A percentile compares a stretch with the other conserved stretches of the same genome.
Conservation (phyloP, 2,888 invertebrate species). For the Rotaria macrura region DNA sequence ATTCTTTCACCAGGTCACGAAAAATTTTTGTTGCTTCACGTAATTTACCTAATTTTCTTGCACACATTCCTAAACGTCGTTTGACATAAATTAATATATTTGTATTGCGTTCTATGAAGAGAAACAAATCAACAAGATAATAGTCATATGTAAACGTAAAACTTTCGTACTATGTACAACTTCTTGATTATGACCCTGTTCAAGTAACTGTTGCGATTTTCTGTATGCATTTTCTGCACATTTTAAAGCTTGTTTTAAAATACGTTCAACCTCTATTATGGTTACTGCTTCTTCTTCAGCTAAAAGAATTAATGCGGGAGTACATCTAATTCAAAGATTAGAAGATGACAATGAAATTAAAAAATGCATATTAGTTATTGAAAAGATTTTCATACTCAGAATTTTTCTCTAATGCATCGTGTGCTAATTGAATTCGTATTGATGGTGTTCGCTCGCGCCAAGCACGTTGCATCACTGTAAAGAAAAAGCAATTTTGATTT, state of each 20-base stretch:
- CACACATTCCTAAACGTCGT: slow-evolving; percentile 89
- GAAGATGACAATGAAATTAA: not conserved
- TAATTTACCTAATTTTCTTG: slow-evolving; percentile 77
- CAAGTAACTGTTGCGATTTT: slow-evolving; percentile 66
- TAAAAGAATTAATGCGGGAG: slow-evolving; percentile 80
- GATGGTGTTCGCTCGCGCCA: slow-evolving; percentile 87
- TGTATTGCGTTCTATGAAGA: slow-evolving; percentile 64
- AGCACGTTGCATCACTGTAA: slow-evolving; percentile 72
- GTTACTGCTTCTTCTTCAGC: slow-evolving; percentile 93
- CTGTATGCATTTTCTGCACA: slow-evolving; percentile 69
- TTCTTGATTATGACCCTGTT: slow-evolving; percentile 65
- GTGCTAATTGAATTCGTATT: slow-evolving; percentile 75
- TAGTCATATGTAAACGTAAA: not conserved
- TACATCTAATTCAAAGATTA: slow-evolving; percentile 56
- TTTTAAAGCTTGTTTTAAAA: slow-evolving; percentile 69
- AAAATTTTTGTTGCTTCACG: slow-evolving; percentile 93
- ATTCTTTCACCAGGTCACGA: slow-evolving; percentile 88
- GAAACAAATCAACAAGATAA: not conserved
- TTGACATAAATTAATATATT: slow-evolving; percentile 87
- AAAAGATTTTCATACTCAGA: slow-evolving; percentile 56
- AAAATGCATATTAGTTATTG: too few species aligned
- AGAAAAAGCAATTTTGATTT: not conserved
- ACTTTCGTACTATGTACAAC: slow-evolving; percentile 58
- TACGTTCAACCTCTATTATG: slow-evolving; percentile 70
- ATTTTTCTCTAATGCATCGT: slow-evolving; percentile 72